These are phyloP conservation scores for Progne subis DNA, from an alignment of 2,113 vertebrate genomes.

Conservation along the genomic window DNA sequence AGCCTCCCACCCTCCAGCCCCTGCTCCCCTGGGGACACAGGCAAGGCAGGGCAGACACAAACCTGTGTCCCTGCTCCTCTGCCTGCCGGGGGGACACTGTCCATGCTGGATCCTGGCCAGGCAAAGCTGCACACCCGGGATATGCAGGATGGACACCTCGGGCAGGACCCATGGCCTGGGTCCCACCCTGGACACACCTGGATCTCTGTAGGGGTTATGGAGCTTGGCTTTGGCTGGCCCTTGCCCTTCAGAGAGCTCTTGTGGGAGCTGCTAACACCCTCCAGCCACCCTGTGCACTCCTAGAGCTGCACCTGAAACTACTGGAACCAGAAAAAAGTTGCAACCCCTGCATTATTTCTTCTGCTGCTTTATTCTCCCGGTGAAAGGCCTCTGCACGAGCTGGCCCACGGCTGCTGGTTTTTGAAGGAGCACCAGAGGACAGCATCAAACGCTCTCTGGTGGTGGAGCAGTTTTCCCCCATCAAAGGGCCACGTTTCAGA, in stretches of 20 bases:
- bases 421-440: neutral
- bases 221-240: neutral
- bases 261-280: neutral
- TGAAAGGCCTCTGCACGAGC: neutral
- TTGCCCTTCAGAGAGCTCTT: neutral
- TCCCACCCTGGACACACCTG: neutral
- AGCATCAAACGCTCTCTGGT: neutral
- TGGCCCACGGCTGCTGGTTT: neutral
- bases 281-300: neutral
- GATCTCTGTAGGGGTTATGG: neutral
- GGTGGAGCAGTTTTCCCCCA: neutral
- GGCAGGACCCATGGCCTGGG: neutral
- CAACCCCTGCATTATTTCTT: neutral
- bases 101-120: neutral
- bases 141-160: accelerated
- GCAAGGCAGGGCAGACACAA: neutral
- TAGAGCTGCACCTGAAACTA: neutral
- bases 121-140: accelerated
- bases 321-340: neutral
- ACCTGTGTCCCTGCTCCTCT: neutral
- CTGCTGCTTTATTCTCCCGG: neutral
- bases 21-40: neutral
- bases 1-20: neutral
- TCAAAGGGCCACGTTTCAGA: neutral
- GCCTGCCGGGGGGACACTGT: accelerated